Conservation (phyloP, 2,888 invertebrate species). For the Choreutis nemorana region DNA sequence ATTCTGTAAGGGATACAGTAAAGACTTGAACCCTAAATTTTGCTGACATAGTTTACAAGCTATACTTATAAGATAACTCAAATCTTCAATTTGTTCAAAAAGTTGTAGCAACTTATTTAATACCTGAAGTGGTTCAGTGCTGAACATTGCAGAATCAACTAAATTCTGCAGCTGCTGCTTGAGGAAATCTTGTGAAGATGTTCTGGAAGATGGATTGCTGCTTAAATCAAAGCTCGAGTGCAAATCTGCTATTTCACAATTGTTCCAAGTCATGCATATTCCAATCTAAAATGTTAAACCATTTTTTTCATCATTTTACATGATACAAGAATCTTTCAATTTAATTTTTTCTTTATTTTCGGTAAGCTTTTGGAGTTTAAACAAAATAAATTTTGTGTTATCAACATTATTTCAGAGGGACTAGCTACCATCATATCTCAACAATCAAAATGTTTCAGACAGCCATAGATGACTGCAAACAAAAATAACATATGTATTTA, state of each 20-base stretch:
- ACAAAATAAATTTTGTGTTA: too few species aligned
- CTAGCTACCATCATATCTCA: too few species aligned
- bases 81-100: slow-evolving; percentile 39
- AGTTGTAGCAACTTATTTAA: slow-evolving; percentile 26
- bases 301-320: too few species aligned
- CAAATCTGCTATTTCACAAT: slow-evolving; percentile 24
- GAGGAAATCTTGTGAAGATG: slow-evolving; percentile 27
- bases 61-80: slow-evolving; percentile 26
- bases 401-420: too few species aligned
- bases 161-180: slow-evolving; percentile 28
- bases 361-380: too few species aligned
- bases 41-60: slow-evolving; percentile 31
- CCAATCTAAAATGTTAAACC: too few species aligned
- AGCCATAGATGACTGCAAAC: too few species aligned
- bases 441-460: too few species aligned
- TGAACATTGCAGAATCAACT: slow-evolving; percentile 18
- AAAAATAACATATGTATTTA: too few species aligned
- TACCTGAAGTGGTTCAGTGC: slow-evolving; percentile 22
- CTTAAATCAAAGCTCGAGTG: slow-evolving; percentile 16
- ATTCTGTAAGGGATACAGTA: slow-evolving; percentile 41
- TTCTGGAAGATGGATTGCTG: slow-evolving; percentile 12
- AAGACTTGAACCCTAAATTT: slow-evolving; percentile 31
- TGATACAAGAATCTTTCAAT: too few species aligned
- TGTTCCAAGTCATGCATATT: too few species aligned
- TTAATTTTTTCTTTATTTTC: too few species aligned